Evolutionary conservation across 2,113 vertebrate species (phyloP).

Genomic region (Pelecanus crispus): DNA sequence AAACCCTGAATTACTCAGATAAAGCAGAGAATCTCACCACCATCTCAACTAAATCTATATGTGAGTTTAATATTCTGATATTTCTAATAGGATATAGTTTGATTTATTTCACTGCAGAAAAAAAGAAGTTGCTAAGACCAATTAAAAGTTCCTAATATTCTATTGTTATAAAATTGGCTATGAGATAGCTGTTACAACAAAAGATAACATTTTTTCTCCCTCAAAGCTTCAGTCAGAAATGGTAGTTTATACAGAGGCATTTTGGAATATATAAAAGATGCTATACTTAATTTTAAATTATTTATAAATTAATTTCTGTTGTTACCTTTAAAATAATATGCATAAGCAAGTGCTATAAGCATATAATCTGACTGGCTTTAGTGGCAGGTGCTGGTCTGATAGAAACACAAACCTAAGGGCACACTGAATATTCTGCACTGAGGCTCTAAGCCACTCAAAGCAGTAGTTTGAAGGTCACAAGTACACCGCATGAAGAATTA

Average conservation of each 20-base stretch:
- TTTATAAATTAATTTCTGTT: background rate
- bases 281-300: background rate
- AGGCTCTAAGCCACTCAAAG: background rate
- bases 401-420: background rate
- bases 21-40: background rate
- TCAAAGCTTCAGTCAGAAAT: background rate
- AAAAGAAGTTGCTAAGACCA: background rate
- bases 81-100: background rate
- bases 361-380: background rate
- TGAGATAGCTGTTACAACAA: background rate
- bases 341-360: background rate
- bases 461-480: constrained; percentile 13
- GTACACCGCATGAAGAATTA: background rate
- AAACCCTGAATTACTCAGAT: background rate
- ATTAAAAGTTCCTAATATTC: background rate
- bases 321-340: background rate
- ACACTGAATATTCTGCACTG: background rate
- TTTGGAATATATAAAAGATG: background rate
- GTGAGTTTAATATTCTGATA: background rate
- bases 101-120: background rate
- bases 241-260: background rate
- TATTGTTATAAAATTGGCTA: background rate
- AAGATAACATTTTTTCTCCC: background rate
- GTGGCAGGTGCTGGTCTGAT: background rate
- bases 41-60: background rate